phyloP scores from a whole-genome alignment of 2,888 invertebrate genomes.

The Drosophila pegasa region DNA sequence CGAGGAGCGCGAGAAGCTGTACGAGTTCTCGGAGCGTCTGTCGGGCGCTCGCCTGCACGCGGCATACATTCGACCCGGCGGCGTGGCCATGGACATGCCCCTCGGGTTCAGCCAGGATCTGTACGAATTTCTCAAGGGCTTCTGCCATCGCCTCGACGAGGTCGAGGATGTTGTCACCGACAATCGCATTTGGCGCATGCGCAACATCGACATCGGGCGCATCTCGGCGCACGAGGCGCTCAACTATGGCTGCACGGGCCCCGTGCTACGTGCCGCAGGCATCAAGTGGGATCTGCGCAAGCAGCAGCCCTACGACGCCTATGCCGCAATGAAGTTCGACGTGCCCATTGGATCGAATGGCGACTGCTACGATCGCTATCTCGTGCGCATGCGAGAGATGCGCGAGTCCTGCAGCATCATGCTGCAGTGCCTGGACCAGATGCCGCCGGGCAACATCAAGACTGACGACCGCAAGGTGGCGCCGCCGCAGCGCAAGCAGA shows the following conservation, averaged over 20 bases:
- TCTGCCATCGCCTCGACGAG: constrained; percentile 92
- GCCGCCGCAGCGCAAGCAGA: constrained; percentile 90
- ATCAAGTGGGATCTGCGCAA: constrained; percentile 95
- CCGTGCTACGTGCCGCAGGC: constrained; percentile 92
- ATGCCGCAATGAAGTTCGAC: constrained; percentile 93
- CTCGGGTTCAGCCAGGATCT: constrained; percentile 92
- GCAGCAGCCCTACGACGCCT: constrained; percentile 93
- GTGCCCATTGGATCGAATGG: constrained; percentile 92
- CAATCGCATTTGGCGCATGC: constrained; percentile 90
- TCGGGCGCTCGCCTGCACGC: constrained; percentile 94
- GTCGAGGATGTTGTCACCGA: constrained; percentile 91
- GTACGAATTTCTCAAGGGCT: constrained; percentile 88
- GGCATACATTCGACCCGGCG: constrained; percentile 93
- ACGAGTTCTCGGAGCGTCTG: constrained; percentile 93
- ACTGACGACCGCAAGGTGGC: constrained; percentile 92
- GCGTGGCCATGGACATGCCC: constrained; percentile 90
- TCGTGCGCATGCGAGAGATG: constrained; percentile 89
- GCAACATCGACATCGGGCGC: constrained; percentile 91
- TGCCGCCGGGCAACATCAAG: constrained; percentile 92
- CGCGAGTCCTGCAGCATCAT: constrained; percentile 92
- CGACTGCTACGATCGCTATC: constrained; percentile 93
- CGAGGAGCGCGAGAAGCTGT: constrained; percentile 94
- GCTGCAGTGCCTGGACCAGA: constrained; percentile 92
- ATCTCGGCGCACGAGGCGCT: constrained; percentile 91
- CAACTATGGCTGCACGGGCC: constrained; percentile 89